Base-by-base conservation (phyloP, 2,888 invertebrate genomes). In the Cantharis rustica region DNA sequence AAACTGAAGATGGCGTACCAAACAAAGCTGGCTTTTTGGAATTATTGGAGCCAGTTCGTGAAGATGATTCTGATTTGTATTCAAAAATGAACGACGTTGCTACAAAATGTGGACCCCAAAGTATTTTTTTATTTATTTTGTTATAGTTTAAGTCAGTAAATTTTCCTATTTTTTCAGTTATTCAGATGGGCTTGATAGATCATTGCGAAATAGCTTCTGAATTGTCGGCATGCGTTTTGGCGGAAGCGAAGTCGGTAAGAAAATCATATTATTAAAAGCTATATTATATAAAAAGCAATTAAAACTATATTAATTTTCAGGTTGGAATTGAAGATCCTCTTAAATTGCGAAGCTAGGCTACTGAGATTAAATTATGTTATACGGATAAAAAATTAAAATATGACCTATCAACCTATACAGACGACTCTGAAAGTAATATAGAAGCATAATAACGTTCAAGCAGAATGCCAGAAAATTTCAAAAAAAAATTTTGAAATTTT, bases 51-150 rank as follows among this genome's bases (percentile, higher is more conserved):
- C 86, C 86, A 17, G 86, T 89, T 64, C 88, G 88, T 71, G 79
- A 82, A 1, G 86, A 86, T 16, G 86, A 89, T 16, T 76, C 85
- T 1, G 80, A 82, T 0, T 87, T 86, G 79, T 66, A 86, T 1
- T 86, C 88, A 63, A 86, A 82, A 47, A 83, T 88, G 0, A 89
- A 87, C 75, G 87, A 87, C 75, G 80, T 90, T 9, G 86, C 88
- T 66, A 86, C 86, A 10, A 26, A 82, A 0, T 90, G 90, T 81
- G 88, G 85, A 76, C 84, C 84, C 20, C 69, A 75, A 84, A 89
- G 90, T 79, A 72, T n/a, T 47, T 47, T 7, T 47, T 7, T 2
- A 10, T 5, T 20, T 23, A 9, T 23, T 23, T 23, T 23, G 5
- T 23, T 23, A 13, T 31, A 31, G 13, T 31, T 11, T 11, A 13